Conservation (phyloP, 2,888 invertebrate species). For the Tiliacea aurago region DNA sequence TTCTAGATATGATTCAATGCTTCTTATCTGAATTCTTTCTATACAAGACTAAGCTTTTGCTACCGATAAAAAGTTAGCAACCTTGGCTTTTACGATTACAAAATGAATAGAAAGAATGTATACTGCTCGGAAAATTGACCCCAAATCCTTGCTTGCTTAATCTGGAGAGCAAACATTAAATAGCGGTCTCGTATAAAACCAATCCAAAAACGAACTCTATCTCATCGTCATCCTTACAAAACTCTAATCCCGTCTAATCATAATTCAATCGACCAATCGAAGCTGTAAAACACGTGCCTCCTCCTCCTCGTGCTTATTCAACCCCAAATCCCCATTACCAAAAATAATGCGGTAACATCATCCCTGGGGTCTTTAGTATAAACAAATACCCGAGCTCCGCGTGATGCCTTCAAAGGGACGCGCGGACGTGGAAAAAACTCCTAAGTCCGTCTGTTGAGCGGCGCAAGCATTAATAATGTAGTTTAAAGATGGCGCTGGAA, state of each 20-base stretch:
- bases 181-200: not conserved
- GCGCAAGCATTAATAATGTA: constrained; percentile 89
- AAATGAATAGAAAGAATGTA: not conserved
- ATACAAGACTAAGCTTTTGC: not conserved
- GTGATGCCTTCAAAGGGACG: constrained; percentile 69
- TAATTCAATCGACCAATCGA: constrained; percentile 30
- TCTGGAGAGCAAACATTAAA: not conserved
- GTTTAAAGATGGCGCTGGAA: constrained; percentile 89
- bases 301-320: constrained; percentile 56
- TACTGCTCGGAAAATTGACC: not conserved
- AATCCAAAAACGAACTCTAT: not conserved
- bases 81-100: not conserved
- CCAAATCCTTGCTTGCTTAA: no score
- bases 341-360: constrained; percentile 73
- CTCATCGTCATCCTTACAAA: not conserved
- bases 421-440: constrained; percentile 74
- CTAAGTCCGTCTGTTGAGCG: constrained; percentile 79
- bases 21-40: not conserved
- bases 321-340: constrained; percentile 55
- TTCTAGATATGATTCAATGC: not conserved
- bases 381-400: constrained; percentile 83
- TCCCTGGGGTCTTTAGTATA: constrained; percentile 82
- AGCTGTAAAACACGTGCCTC: constrained; percentile 57
- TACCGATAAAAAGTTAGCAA: not conserved
- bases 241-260: constrained; percentile 17